Evolutionary conservation across 2,888 invertebrate species (phyloP), one percentile per base, ranked within the genome.

Genomic region (Acanthococcus lagerstroemiae): DNA sequence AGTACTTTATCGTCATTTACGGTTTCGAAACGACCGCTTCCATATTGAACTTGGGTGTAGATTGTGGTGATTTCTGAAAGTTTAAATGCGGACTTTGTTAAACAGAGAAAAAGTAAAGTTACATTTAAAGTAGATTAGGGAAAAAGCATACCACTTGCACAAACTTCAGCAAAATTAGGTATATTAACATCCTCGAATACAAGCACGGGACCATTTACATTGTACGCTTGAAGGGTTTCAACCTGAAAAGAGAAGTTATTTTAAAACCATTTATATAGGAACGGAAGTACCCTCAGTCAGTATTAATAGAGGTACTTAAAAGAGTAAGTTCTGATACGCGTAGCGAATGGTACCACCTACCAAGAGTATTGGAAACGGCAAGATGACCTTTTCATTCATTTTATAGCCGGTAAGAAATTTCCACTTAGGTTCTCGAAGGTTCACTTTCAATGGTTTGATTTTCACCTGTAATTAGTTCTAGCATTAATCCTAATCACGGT

Each of bases 371-470:
- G 68, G 46, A 15, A 67, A 22, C 1, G 69, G 69, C 9, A 68
- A 46, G 1, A 68, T 52, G 44, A 55, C 56, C 17, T 19, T 21
- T 27, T 65, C 60, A 19, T 66, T 58, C 0, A 69, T 57, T 66
- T 67, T 66, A 44, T 69, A 67, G 19, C 68, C 67, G 24, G 63
- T 66, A 27, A 69, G 55, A 44, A 66, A 66, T 66, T 68, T 66
- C 7, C 54, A 67, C 54, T 66, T 46, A 17, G 65, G 65, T 55
- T 67, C 60, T 6, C 63, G 46, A 15, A 69, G 15, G 25, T 63
- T 66, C 9, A 69, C 46, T 54, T 68, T 37, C 17, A 58, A 22
- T n/a, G 58, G 45, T 19, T 55, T 54, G 12, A 61, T 55, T 37
- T 61, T 44, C 4, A 27, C 30, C 69, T 69, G 15, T 21, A 56